Percentiles rank a stretch among this genome's conserved stretches.
These are phyloP conservation scores for Gymnoscelis rufifasciata DNA, from an alignment of 2,888 invertebrate species.

Conservation along the genomic window DNA sequence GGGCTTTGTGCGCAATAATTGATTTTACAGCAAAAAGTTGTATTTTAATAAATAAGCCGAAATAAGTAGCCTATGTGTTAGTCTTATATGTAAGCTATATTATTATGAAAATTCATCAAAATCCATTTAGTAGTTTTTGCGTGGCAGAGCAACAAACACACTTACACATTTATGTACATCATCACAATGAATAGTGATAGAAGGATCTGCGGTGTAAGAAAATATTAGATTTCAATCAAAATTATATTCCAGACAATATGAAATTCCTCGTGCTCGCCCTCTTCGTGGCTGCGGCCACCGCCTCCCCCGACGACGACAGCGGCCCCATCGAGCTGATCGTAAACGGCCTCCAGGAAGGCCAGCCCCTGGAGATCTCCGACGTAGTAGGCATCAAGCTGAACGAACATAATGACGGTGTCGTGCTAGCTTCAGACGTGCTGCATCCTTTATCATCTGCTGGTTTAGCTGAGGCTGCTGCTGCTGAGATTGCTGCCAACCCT, in stretches of 20 bases:
- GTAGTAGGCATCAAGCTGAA: constrained; percentile 49
- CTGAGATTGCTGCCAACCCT: constrained; percentile 12
- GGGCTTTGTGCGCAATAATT: no score
- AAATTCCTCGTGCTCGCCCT: constrained; percentile 51
- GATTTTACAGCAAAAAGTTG: no score
- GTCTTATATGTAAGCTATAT: no score
- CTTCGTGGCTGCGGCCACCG: constrained; percentile 49
- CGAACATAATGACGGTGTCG: constrained; percentile 41
- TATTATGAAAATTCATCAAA: no score
- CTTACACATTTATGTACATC: no score
- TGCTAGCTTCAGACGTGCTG: constrained; percentile 43
- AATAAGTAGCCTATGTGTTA: no score
- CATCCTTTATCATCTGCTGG: constrained; percentile 52
- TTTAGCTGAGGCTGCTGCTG: constrained; percentile 45
- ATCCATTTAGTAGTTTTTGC: no score
- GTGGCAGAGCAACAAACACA: no score
- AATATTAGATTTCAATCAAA: no score
- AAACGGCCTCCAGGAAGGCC: constrained; percentile 51
- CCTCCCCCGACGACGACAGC: constrained; percentile 42
- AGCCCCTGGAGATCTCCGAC: constrained; percentile 46
- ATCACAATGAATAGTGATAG: no score
- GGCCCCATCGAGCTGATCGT: constrained; percentile 52
- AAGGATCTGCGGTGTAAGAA: no score
- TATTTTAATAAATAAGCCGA: no score
- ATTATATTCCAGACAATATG: constrained; percentile 47